Evolutionary conservation across 2,888 invertebrate species (phyloP), one percentile per base, ranked within the genome.

Genomic region (Mayetiola destructor): DNA sequence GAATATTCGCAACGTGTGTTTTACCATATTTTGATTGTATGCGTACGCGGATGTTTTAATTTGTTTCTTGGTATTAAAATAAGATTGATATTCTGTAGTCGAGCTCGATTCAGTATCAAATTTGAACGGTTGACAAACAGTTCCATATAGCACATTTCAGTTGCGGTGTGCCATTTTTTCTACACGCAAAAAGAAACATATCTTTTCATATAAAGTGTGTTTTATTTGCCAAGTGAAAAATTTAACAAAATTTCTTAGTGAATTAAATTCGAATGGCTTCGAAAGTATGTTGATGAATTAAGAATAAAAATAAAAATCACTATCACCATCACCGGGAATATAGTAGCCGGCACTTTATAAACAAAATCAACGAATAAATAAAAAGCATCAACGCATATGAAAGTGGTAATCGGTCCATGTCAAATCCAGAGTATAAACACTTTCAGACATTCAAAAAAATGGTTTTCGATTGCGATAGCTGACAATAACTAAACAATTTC

Each of bases 121-220:
- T 48, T 48, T n/a, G 48, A 48, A 48, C 48, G 48, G 48, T 23
- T n/a, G 48, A 48, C 48, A 48, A 48, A 48, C 48, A 48, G 48
- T 48, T 27, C 48, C 27, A 14, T 27, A 27, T 27, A 48, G 12
- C 48, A 48, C n/a, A n/a, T n/a, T n/a, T n/a, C n/a, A n/a, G n/a
- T 27, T 16, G n/a, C 37, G 37, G 37, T 16, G n/a, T 37, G n/a
- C 32, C 8, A 32, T 9, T 32, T 32, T 37, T 37, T 37, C n/a
- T 12, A 4, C 4, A n/a, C 27, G 27, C n/a, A 27, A 48, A 48
- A 48, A 37, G 32, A 10, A n/a, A n/a, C n/a, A n/a, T n/a, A n/a
- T n/a, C 10, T 32, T 32, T 32, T 32, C 32, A 10, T 32, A 32
- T 10, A n/a, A n/a, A n/a, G n/a, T n/a, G n/a, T n/a, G n/a, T n/a